Percentiles rank a stretch among this genome's conserved stretches.
phyloP scores from a whole-genome alignment of 2,888 invertebrate genomes.

The Lingula anatina region DNA sequence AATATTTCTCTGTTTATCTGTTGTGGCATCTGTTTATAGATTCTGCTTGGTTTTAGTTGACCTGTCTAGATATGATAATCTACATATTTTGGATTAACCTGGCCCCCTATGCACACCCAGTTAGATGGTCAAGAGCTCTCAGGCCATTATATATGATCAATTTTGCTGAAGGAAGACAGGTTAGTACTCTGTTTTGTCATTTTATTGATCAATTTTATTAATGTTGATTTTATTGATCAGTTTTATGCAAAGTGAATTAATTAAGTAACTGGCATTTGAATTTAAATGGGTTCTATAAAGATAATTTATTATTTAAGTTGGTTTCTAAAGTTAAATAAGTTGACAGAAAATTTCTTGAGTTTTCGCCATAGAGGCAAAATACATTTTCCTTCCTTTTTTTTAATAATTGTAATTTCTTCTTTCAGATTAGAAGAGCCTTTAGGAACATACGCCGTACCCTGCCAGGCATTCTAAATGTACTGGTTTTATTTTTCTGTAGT shows the following conservation, averaged over 20 bases:
- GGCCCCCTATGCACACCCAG: conserved; percentile 19
- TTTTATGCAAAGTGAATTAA: too few relatives aligned
- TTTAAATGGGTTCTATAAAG: too few relatives aligned
- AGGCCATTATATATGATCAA: conserved; percentile 49
- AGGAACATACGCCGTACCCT: conserved; percentile 54
- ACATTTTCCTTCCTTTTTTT: too few relatives aligned
- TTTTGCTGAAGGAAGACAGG: conserved; percentile 6
- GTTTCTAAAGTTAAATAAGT: too few relatives aligned
- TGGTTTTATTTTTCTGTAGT: conserved; percentile 51
- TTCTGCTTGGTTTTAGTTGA: conserved; percentile 44
- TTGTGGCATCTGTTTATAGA: too few relatives aligned
- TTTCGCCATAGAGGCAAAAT: too few relatives aligned
- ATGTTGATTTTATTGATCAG: too few relatives aligned
- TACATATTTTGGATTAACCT: conserved; percentile 36
- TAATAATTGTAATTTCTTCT: conserved; percentile 6
- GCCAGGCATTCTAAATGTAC: conserved; percentile 53
- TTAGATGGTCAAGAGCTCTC: conserved; percentile 51
- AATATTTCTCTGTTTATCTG: too few relatives aligned
- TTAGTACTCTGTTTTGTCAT: background rate
- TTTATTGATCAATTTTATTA: background rate
- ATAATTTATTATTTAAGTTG: too few relatives aligned
- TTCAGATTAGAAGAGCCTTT: conserved; percentile 52
- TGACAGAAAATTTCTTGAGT: too few relatives aligned
- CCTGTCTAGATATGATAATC: conserved; percentile 36
- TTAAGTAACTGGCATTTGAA: too few relatives aligned